Evolutionary conservation across 2,113 vertebrate species (phyloP).

Genomic region (Melanotaenia duboulayi): DNA sequence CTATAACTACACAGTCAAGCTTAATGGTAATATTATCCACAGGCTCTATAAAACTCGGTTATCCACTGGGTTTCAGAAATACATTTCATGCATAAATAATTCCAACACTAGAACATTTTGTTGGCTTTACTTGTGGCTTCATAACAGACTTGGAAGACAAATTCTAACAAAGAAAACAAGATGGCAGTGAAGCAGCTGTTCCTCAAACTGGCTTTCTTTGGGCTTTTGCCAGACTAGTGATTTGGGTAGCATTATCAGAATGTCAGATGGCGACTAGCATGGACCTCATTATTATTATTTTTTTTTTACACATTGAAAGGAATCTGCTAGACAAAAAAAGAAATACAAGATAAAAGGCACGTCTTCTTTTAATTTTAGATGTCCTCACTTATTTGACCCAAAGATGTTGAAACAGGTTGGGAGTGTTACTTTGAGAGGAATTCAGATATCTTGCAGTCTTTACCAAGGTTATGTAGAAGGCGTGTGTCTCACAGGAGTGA

Average conservation of each 20-base stretch:
- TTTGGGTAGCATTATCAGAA: not conserved
- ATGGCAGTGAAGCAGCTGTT: too few relatives aligned
- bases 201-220: not conserved
- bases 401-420: not conserved
- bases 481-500: constrained; percentile 16
- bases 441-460: constrained; percentile 15
- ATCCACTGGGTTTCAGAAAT: too few relatives aligned
- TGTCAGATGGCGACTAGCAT: not conserved
- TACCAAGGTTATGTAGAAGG: constrained; percentile 20
- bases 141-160: not conserved
- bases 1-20: too few relatives aligned
- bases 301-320: not conserved
- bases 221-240: not conserved
- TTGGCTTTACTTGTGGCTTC: too few relatives aligned
- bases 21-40: too few relatives aligned
- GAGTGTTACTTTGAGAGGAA: not conserved
- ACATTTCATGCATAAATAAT: too few relatives aligned
- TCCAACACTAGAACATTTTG: too few relatives aligned
- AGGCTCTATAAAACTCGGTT: too few relatives aligned
- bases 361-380: not conserved
- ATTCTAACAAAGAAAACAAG: not conserved
- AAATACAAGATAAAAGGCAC: not conserved
- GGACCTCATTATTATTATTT: not conserved
- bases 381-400: not conserved
- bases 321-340: not conserved